phyloP scores from a whole-genome alignment of 2,113 vertebrate genomes.

The Cynoglossus semilaevis region DNA sequence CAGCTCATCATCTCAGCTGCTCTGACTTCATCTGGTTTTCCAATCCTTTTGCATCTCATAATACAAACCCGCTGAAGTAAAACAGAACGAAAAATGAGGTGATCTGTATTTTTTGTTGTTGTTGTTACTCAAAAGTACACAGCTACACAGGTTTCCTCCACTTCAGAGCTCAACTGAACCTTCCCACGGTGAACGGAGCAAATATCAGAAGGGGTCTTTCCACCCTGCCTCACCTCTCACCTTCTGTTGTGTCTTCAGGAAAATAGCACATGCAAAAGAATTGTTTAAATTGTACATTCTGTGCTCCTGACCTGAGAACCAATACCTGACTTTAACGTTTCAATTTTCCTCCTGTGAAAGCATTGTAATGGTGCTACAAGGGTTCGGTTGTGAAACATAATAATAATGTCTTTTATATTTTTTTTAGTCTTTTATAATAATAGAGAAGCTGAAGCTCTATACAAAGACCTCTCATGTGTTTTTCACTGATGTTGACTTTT shows the following conservation, averaged over 20 bases:
- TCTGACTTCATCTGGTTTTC: not conserved
- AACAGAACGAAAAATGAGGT: not conserved
- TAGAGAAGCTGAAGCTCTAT: no score
- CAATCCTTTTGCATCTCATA: not conserved
- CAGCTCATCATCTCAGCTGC: not conserved
- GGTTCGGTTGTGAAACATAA: no score
- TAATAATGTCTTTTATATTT: no score
- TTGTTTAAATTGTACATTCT: not conserved
- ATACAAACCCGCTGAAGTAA: not conserved
- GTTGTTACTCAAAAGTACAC: not conserved
- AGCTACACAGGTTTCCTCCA: not conserved
- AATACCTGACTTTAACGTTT: not conserved
- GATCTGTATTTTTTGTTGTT: no score
- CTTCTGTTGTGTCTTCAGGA: conserved; percentile 7
- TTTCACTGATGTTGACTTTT: no score
- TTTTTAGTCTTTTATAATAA: no score
- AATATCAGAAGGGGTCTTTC: conserved; percentile 8
- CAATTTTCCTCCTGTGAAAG: not conserved
- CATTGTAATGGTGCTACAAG: no score
- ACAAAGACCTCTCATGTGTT: no score
- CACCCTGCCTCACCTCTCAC: conserved; percentile 1
- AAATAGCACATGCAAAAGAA: not conserved
- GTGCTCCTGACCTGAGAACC: not conserved
- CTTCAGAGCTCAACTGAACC: conserved; percentile 7
- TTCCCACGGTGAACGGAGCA: not conserved